Evolutionary conservation across 2,888 invertebrate genomes (phyloP).

Genomic region (Phorcus lineatus): DNA sequence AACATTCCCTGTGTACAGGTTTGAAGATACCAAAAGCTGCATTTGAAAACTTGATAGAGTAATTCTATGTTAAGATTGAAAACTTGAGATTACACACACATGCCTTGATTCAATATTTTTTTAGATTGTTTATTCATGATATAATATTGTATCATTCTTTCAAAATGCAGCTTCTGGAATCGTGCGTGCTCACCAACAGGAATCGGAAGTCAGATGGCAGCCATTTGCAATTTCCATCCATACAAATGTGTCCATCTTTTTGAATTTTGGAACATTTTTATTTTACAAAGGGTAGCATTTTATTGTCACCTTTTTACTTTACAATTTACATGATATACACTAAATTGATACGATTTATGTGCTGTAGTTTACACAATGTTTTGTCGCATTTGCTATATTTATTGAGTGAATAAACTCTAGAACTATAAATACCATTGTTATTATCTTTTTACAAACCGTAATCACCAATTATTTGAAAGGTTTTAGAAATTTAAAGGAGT

Average conservation of each 20-base stretch:
- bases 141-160: no score
- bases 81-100: no score
- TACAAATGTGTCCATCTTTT: slow-evolving; percentile 21
- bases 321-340: slow-evolving; percentile 8
- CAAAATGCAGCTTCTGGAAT: background rate
- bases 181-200: slow-evolving; percentile 8
- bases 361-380: slow-evolving; percentile 21
- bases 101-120: no score
- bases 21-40: background rate
- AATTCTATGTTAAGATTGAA: no score
- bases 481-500: no score
- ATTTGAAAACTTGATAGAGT: background rate
- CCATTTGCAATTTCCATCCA: slow-evolving; percentile 13
- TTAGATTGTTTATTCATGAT: no score
- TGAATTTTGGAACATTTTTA: background rate
- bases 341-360: background rate
- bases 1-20: background rate
- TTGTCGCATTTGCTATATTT: slow-evolving; percentile 23
- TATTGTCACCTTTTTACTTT: slow-evolving; percentile 18
- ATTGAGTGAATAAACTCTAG: slow-evolving; percentile 25
- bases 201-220: background rate
- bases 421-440: background rate
- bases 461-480: no score
- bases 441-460: no score
- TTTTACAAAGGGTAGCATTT: slow-evolving; percentile 7